Percentiles rank a stretch among this genome's conserved stretches.
phyloP scores from a whole-genome alignment of 1,140 invertebrate genomes.

The Drosophila subpulchrella region DNA sequence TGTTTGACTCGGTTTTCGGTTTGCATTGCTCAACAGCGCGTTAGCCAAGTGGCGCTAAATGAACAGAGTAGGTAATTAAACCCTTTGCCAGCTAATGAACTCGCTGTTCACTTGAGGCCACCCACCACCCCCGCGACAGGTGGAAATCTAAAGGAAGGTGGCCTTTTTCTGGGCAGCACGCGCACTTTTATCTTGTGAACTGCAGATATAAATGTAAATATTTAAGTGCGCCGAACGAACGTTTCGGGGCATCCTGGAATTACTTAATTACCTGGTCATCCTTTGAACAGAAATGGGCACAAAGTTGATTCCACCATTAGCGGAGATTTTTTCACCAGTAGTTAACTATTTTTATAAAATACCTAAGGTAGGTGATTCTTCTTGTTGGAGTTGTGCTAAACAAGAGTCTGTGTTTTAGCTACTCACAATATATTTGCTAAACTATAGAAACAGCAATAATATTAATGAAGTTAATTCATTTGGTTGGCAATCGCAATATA shows the following conservation, averaged over 20 bases:
- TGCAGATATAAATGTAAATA: constrained; percentile 71
- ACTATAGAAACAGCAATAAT: neutral
- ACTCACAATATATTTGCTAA: neutral
- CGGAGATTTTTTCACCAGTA: constrained; percentile 1
- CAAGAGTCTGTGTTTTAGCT: neutral
- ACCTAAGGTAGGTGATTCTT: neutral
- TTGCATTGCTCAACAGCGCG: constrained; percentile 84
- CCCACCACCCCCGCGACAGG: neutral
- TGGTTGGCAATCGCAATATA: no score
- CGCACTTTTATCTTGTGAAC: constrained; percentile 72
- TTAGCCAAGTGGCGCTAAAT: constrained; percentile 84
- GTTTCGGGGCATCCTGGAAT: constrained; percentile 20
- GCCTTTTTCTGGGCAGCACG: constrained; percentile 36
- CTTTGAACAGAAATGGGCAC: constrained; percentile 18
- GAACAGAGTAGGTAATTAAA: constrained; percentile 85
- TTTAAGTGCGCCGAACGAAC: constrained; percentile 55
- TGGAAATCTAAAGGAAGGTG: neutral
- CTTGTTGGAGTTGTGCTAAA: no score
- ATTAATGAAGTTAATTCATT: no score
- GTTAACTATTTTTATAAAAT: neutral
- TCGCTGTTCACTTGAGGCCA: constrained; percentile 38
- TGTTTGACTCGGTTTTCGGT: constrained; percentile 69
- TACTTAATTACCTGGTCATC: constrained; percentile 15
- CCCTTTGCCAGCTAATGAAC: constrained; percentile 84
- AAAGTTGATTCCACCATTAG: constrained; percentile 15